A percentile compares a stretch with the other conserved stretches of the same genome.
These are phyloP conservation scores for Chitala chitala DNA, from an alignment of 2,113 vertebrate species.

Conservation along the genomic window DNA sequence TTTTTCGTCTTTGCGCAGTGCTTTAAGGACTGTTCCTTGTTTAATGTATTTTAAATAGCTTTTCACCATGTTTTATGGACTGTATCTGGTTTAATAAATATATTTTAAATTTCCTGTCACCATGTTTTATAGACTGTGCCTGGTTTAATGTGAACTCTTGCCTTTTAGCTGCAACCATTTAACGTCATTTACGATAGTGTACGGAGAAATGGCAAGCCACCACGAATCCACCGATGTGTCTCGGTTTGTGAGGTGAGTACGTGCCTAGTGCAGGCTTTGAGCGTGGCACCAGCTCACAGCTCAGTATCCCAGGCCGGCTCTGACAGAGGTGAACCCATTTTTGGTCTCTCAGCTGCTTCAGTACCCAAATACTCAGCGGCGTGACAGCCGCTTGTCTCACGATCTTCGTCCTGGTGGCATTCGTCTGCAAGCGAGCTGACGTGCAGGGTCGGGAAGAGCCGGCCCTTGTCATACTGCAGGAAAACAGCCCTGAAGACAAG, in stretches of 20 bases:
- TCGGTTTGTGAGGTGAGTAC: conserved; percentile 51
- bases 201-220: conserved; percentile 44
- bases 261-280: not conserved
- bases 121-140: no score
- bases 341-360: conserved; percentile 44
- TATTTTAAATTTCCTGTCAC: no score
- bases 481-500: conserved; percentile 44
- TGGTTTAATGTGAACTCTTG: not conserved
- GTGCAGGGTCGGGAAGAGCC: conserved; percentile 31
- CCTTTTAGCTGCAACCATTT: conserved; percentile 60
- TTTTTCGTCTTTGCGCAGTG: no score
- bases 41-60: no score
- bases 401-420: conserved; percentile 45
- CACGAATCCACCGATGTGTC: conserved; percentile 44
- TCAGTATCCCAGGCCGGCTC: not conserved
- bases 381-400: conserved; percentile 43
- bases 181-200: conserved; percentile 48
- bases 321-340: conserved; percentile 3
- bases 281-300: not conserved
- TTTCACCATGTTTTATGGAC: no score
- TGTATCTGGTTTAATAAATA: no score
- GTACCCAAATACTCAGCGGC: conserved; percentile 48
- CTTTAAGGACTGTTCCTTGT: no score
- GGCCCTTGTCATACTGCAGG: conserved; percentile 57
- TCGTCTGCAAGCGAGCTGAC: conserved; percentile 47